phyloP scores from a whole-genome alignment of 2,797 vertebrate species.

The Scomberomorus guttatus region DNA sequence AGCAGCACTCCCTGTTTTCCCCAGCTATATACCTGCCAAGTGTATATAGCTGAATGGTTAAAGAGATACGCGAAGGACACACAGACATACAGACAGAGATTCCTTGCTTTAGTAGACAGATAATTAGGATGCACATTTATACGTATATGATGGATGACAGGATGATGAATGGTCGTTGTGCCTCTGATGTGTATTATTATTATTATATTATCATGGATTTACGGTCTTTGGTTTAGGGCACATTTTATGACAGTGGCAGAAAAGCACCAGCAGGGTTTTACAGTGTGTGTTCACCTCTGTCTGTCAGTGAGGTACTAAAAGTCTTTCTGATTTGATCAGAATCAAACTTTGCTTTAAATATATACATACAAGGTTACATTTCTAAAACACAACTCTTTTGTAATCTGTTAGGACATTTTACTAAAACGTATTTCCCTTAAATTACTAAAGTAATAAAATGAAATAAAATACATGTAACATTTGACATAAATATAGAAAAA shows the following conservation, averaged over 20 bases:
- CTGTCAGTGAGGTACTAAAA: neutral
- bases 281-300: neutral
- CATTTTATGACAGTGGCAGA: neutral
- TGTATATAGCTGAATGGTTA: too few species aligned
- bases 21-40: too few species aligned
- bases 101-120: neutral
- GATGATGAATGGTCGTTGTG: slow-evolving; percentile 18
- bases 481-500: neutral
- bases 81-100: too few species aligned
- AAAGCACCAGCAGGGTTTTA: neutral
- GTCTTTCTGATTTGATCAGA: neutral
- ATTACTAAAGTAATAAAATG: too few species aligned
- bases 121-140: slow-evolving; percentile 40
- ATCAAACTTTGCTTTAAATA: too few species aligned
- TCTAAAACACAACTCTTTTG: too few species aligned
- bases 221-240: too few species aligned
- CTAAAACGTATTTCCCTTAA: too few species aligned
- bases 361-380: too few species aligned
- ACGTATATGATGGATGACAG: slow-evolving; percentile 4
- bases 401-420: too few species aligned
- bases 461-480: neutral
- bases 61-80: too few species aligned
- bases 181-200: neutral
- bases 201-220: neutral
- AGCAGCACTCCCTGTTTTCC: too few species aligned